These are phyloP conservation scores for Drosophila pseudotakahashii DNA, from an alignment of 2,888 invertebrate species.

Conservation along the genomic window DNA sequence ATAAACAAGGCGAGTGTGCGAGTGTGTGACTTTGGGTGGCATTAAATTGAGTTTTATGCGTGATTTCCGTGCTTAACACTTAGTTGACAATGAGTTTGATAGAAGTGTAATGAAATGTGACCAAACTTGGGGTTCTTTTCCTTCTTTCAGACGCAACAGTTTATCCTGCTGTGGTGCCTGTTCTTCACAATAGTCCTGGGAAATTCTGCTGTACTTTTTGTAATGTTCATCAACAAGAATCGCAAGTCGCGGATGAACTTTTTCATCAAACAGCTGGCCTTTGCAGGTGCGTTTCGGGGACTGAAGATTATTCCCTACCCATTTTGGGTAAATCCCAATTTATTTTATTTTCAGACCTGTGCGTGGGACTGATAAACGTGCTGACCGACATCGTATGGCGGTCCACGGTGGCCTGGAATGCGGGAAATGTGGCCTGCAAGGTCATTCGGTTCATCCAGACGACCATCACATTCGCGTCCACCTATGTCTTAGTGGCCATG, in stretches of 20 bases:
- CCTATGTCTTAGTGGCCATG: constrained; percentile 95
- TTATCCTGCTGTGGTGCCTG: constrained; percentile 93
- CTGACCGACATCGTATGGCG: constrained; percentile 95
- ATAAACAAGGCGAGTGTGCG: constrained; percentile 56
- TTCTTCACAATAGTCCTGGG: constrained; percentile 94
- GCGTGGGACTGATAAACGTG: constrained; percentile 94
- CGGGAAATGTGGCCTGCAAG: constrained; percentile 95
- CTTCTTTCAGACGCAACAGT: constrained; percentile 90
- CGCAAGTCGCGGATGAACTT: constrained; percentile 97
- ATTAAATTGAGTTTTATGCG: constrained; percentile 77
- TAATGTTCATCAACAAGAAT: constrained; percentile 92
- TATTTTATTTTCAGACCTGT: constrained; percentile 87
- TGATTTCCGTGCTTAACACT: constrained; percentile 75
- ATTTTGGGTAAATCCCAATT: not conserved
- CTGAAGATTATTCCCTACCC: no score
- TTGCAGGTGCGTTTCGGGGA: constrained; percentile 90
- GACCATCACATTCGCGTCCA: constrained; percentile 95
- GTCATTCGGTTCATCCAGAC: constrained; percentile 93
- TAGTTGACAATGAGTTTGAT: constrained; percentile 68
- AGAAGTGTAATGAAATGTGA: constrained; percentile 49
- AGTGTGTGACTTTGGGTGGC: constrained; percentile 30
- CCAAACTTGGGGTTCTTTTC: constrained; percentile 35
- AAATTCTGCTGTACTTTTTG: constrained; percentile 94
- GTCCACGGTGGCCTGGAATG: constrained; percentile 94
- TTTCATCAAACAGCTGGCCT: constrained; percentile 96